A percentile compares a stretch with the other conserved stretches of the same genome.
phyloP scores from a whole-genome alignment of 2,888 invertebrate genomes.

The Melanostoma mellinum region DNA sequence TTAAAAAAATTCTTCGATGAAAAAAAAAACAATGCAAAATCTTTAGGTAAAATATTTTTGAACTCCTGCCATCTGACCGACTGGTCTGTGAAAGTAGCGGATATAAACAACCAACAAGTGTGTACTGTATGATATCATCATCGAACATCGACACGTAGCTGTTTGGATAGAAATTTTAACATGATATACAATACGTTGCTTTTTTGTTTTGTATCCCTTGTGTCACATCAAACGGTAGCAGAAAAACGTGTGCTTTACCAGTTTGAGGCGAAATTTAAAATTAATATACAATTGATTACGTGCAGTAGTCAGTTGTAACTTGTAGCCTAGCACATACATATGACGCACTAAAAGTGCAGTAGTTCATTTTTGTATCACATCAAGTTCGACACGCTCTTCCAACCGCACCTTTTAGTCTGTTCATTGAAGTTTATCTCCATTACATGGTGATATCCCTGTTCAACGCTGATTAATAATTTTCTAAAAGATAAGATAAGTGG shows the following conservation, averaged over 20 bases:
- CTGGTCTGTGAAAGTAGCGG: conserved; percentile 29
- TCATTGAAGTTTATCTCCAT: background rate
- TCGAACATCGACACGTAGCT: conserved; percentile 42
- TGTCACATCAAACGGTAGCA: conserved; percentile 51
- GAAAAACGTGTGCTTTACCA: conserved; percentile 11
- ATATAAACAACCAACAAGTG: conserved; percentile 17
- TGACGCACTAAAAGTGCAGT: background rate
- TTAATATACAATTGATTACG: conserved; percentile 1
- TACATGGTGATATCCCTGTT: conserved; percentile 25
- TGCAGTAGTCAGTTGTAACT: background rate
- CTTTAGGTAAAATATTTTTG: conserved; percentile 10
- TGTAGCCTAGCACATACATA: background rate
- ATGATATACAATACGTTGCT: conserved; percentile 26
- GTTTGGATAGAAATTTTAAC: conserved; percentile 17
- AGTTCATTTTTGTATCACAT: too few relatives aligned
- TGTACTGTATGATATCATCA: conserved; percentile 54
- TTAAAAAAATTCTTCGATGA: background rate
- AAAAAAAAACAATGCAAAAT: conserved; percentile 10
- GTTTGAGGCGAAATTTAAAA: conserved; percentile 28
- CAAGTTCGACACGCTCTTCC: too few relatives aligned
- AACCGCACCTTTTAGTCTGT: too few relatives aligned
- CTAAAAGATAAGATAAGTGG: conserved; percentile 53
- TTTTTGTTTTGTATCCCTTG: conserved; percentile 17
- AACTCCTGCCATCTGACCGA: background rate
- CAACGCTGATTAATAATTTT: conserved; percentile 31